Evolutionary conservation across 2,113 vertebrate genomes (phyloP), one percentile per base, ranked within the genome.

Genomic region (Limnothrissa miodon): DNA sequence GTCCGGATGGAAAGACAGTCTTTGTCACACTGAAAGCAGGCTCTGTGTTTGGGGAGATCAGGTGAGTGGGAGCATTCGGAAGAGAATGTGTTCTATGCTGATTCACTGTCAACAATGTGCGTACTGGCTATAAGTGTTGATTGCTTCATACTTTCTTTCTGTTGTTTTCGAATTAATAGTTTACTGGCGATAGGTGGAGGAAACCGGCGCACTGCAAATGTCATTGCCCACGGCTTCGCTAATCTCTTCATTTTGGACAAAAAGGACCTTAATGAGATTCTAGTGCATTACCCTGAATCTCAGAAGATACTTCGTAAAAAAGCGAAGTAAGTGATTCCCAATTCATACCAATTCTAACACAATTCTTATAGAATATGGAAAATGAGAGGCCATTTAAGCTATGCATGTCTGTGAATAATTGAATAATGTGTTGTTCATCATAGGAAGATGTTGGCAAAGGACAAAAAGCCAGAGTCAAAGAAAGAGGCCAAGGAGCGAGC

Each of bases 241-340:
- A 99, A 99, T 86, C 96, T 99, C 66, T 99, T 99, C 87, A 99
- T 99, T 86, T 82, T 99, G 93, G 97, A 99, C 80, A 99, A 99
- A 93, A 98, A 96, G 89, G 98, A 98, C 91, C 89, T 99, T 87
- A 97, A 96, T 0, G 97, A 99, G 81, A 99, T 99, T 87, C 90
- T 98, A 86, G 95, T 97, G 83, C 97, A 99, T 89, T 99, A 99
- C 23, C 98, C 97, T 0, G 98, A 99, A 89, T 99, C 98, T 23
- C 97, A 99, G 93, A 99, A 97, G 88, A 89, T 99, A 83, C 96
- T 99, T 78, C 95, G 96, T 46, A 99, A 93, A 90, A 99, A 99
- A 80, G 97, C 98, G 90, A 98, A 95, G 98, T 99, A 45, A 46
- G 85, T 82, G 74, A 74, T 66, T 2, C 59, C 29, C n/a, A 23